Evolutionary conservation across 2,888 invertebrate species (phyloP), one percentile per base, ranked within the genome.

Genomic region (Patella ulyssiponensis): DNA sequence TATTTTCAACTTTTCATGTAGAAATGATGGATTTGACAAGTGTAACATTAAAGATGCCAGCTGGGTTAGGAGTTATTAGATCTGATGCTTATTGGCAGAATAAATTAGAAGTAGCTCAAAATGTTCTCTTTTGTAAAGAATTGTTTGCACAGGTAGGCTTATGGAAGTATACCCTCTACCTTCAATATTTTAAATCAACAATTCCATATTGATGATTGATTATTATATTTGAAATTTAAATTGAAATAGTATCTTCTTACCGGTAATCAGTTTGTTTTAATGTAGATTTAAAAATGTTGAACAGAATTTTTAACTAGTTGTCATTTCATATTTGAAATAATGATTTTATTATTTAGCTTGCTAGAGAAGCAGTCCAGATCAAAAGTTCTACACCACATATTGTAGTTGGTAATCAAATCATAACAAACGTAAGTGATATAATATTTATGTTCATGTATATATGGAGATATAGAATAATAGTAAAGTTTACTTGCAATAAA

Each of bases 341-440:
- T 44, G 9, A 44, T 44, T 44, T 44, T 44, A 44, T 44, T 44
- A 9, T 44, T 44, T 44, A 92, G 91, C 92, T 98, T 76, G 98
- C 98, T 0, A 95, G 97, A 75, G 98, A 98, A 91, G 98, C 98
- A 0, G 97, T 98, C 7, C 97, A 97, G 89, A 92, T 97, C 4
- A 96, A 97, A 88, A 96, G 97, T 0, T 95, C 96, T 0, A 97
- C 98, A 89, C 98, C 98, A 0, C 98, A 98, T 88, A 96, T 98
- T 94, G 98, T 98, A 11, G 97, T 98, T 69, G 98, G 98, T 72
- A 98, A 98, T 92, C 97, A 98, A 92, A 98, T 98, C 82, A 96
- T 98, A 93, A 97, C 97, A 4, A 97, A 98, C 33, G 96, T 97
- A 91, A 92, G 92, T 91, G 71, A 51, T 58, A 15, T 15, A 58